These are phyloP conservation scores for Ctenomys sociabilis DNA, from an alignment of 2,113 vertebrate genomes.

Conservation along the genomic window DNA sequence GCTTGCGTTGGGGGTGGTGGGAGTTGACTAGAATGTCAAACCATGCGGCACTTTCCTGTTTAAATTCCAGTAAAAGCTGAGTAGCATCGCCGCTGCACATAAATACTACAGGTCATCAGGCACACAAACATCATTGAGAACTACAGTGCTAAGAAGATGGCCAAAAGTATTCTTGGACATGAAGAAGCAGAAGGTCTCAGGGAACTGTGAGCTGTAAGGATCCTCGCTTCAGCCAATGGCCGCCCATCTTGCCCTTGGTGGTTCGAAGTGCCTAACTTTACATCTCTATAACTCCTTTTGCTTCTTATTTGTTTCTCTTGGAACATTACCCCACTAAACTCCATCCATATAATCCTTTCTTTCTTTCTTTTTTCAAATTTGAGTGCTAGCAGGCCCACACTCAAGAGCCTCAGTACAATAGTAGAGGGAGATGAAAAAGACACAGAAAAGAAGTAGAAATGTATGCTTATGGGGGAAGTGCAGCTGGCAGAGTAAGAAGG, in stretches of 20 bases:
- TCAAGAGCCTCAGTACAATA: neutral
- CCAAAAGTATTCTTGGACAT: neutral
- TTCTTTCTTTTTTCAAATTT: neutral
- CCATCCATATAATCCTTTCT: neutral
- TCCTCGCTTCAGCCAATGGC: no score
- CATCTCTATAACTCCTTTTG: neutral
- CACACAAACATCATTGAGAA: slow-evolving; percentile 23
- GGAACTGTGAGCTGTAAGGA: neutral
- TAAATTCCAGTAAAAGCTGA: neutral
- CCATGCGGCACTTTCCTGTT: neutral
- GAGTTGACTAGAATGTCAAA: neutral
- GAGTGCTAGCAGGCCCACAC: neutral
- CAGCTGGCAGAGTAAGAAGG: neutral
- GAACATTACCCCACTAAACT: slow-evolving; percentile 36
- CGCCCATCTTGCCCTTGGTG: neutral
- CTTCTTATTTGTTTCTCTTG: slow-evolving; percentile 4
- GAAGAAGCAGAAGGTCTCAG: neutral
- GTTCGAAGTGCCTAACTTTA: neutral
- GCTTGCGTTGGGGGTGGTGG: rapidly evolving
- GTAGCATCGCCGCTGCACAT: neutral
- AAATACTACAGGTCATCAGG: neutral
- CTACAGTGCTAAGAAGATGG: neutral
- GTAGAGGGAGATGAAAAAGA: neutral
- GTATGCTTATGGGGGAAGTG: neutral
- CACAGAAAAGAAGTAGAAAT: neutral